These are phyloP conservation scores for Nasonovia ribisnigri DNA, from an alignment of 2,888 invertebrate species.

Conservation along the genomic window DNA sequence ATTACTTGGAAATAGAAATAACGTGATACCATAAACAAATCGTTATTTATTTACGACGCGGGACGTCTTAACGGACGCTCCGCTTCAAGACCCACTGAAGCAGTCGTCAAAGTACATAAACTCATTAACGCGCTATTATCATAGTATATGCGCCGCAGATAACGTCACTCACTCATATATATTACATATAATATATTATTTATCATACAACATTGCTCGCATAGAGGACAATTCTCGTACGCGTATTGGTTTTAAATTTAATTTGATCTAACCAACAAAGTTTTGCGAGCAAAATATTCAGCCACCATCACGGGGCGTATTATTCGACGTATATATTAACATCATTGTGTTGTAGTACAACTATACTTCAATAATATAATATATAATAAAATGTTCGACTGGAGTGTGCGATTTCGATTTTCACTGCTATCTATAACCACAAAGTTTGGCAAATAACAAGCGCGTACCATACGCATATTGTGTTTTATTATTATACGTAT, in stretches of 20 bases:
- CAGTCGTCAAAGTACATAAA: background rate
- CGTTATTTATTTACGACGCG: too few species aligned
- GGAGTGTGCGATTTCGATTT: background rate
- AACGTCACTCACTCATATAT: background rate
- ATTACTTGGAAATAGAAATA: too few species aligned
- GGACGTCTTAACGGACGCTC: too few species aligned
- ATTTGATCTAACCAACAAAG: background rate
- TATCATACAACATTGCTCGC: background rate
- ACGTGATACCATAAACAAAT: too few species aligned
- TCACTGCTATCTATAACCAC: background rate
- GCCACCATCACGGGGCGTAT: background rate
- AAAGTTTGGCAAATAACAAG: background rate
- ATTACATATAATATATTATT: too few species aligned
- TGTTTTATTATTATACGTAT: background rate
- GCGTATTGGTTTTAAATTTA: conserved; percentile 2
- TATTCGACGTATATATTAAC: background rate
- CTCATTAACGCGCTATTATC: background rate
- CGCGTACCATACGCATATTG: background rate
- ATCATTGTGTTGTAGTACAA: background rate
- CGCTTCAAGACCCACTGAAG: background rate
- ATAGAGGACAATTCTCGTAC: background rate
- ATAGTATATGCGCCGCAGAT: background rate
- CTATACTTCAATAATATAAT: background rate
- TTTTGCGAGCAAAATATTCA: background rate
- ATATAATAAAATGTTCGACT: background rate